Base-by-base conservation (phyloP, 2,797 vertebrate species). In the Pseudochirops cupreus region DNA sequence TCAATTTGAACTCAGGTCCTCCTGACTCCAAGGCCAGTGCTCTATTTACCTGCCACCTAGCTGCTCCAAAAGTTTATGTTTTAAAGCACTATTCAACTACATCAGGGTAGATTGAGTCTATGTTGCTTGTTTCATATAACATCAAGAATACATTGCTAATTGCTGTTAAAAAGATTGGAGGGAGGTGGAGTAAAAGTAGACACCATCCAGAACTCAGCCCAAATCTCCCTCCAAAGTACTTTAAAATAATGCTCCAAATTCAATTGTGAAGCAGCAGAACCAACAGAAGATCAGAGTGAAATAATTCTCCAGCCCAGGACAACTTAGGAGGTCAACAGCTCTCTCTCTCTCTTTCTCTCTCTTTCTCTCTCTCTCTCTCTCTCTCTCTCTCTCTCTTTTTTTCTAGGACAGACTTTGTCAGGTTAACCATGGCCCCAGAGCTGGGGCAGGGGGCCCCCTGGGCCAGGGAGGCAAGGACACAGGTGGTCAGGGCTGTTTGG, bases 401-500 rank as follows among this genome's bases (percentile, higher is more conserved):
- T 52, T 52, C 50, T 5, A 52, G 50, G 50, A 52, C 50, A 52
- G 57, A 94, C 56, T 98, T 98, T 97, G 97, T 5, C 29, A 24
- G 93, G 95, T 62, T 91, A 95, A 93, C 96, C 93, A 57, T 92
- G 56, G 53, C 31, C 97, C 14, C 6, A 53, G 59, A 58, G 95
- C 91, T 96, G 92, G 93, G 91, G 93, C 74, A 59, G 31, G 92
- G 53, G 14, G 92, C 92, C 90, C 93, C 90, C 58, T 0, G 21
- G 89, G 50, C 54, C 87, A 21, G 18, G 82, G 59, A 59, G 92
- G 90, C 93, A 93, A 95, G 90, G 93, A 94, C 31, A 33, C 55
- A 96, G 96, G 92, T 54, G 67, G 62, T 99, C 99, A 99, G 97
- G 99, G 99, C 98, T 99, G 99, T 94, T 99, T 99, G 97, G 99